phyloP scores from a whole-genome alignment of 2,888 invertebrate species.

The Hypena proboscidalis region DNA sequence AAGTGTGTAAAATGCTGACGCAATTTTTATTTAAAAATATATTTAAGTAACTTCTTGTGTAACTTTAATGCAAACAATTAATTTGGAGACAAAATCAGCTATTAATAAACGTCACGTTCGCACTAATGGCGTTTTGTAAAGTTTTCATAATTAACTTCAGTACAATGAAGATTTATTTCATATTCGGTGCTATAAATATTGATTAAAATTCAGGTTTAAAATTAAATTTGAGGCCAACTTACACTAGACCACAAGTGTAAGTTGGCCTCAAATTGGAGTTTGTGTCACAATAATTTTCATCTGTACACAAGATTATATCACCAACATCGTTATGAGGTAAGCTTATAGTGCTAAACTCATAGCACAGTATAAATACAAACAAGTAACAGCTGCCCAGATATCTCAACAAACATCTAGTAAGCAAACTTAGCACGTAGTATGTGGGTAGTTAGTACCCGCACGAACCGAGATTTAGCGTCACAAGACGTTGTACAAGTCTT shows the following conservation, averaged over 20 bases:
- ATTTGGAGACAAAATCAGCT: constrained; percentile 1
- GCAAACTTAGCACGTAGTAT: no score
- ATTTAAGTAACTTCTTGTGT: constrained; percentile 10
- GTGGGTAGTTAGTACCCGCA: not conserved
- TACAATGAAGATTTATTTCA: constrained; percentile 4
- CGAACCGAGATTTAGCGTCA: constrained; percentile 11
- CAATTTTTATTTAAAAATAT: constrained; percentile 16
- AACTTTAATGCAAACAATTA: constrained; percentile 15
- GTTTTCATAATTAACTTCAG: constrained; percentile 1
- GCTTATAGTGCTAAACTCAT: no score
- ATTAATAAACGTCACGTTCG: constrained; percentile 3
- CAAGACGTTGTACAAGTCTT: constrained; percentile 43
- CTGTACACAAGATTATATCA: no score
- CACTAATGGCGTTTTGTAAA: constrained; percentile 3
- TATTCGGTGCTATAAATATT: not conserved
- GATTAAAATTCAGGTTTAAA: no score
- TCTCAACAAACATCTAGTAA: no score
- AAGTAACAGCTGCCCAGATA: no score
- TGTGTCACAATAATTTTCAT: no score
- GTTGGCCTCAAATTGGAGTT: no score
- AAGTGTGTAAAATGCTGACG: constrained; percentile 31
- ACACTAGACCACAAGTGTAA: no score
- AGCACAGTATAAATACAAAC: no score
- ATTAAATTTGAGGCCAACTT: no score
- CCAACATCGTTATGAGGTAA: no score